Evolutionary conservation across 2,113 vertebrate genomes (phyloP), one percentile per base, ranked within the genome.

Genomic region (Planiliza haematocheilus): DNA sequence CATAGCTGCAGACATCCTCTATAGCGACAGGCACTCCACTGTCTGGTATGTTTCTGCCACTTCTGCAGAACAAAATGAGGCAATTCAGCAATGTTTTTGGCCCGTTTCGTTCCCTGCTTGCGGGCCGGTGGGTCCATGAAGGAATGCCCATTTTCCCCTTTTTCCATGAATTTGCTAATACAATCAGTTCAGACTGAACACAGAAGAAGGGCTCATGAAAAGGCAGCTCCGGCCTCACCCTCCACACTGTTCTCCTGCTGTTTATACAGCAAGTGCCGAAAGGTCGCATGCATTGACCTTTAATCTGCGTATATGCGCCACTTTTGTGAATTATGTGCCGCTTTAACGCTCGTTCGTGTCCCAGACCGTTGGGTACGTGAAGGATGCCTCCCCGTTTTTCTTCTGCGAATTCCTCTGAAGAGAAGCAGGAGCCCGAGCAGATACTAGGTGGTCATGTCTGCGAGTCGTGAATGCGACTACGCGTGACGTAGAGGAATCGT

Each of bases 121-220:
- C 52, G 68, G 52, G 64, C 61, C 39, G 37, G 16, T 59, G 42
- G 36, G 8, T 74, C 57, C 60, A 72, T 81, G 77, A 62, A 63
- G 77, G 81, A 87, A 84, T 85, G 74, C 57, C 76, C 76, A 30
- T 69, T 85, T 82, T 70, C 14, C 43, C 46, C 30, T 18, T 30
- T n/a, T 30, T 66, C 51, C 24, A 5, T 13, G 36, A 73, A 59
- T 75, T 70, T 75, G 37, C 66, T 63, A 66, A 84, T 75, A 64
- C 17, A 70, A 77, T 88, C 62, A 50, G 75, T 82, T 20, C 36
- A 20, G 21, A 57, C 21, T 18, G 42, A 24, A 68, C 16, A 56
- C 39, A 70, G 53, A 16, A 42, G 43, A 66, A 18, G 12, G 51
- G 52, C 56, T 62, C 1, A 2, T 53, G 24, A 34, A 78, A 80